Percentiles rank a stretch among this genome's conserved stretches.
These are phyloP conservation scores for Thaumetopoea pityocampa DNA, from an alignment of 1,140 invertebrate genomes.

Conservation along the genomic window DNA sequence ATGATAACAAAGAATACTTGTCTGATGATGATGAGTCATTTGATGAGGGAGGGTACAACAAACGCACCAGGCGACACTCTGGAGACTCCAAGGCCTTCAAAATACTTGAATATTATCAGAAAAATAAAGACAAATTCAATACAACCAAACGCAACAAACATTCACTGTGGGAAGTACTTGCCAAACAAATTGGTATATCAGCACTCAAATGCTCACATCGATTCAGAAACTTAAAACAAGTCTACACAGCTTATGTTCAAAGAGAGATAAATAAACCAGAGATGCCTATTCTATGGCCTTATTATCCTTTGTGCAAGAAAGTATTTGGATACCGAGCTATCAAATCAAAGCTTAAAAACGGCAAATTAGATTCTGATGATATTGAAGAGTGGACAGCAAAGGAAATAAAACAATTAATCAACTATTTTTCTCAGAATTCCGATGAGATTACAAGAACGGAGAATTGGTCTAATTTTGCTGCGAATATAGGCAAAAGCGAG, in stretches of 20 bases:
- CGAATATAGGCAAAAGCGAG: constrained; percentile 35
- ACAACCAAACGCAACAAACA: constrained; percentile 44
- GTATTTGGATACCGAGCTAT: constrained; percentile 60
- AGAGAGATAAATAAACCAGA: constrained; percentile 61
- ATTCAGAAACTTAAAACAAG: constrained; percentile 61
- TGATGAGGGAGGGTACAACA: constrained; percentile 46
- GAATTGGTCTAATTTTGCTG: constrained; percentile 38
- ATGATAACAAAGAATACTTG: constrained; percentile 29
- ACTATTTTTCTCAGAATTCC: constrained; percentile 41
- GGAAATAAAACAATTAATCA: constrained; percentile 54
- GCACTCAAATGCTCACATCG: constrained; percentile 53
- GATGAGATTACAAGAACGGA: constrained; percentile 30
- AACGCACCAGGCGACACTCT: constrained; percentile 35
- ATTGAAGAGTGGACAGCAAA: constrained; percentile 53
- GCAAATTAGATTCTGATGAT: constrained; percentile 42
- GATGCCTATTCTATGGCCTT: constrained; percentile 63
- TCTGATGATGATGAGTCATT: constrained; percentile 46
- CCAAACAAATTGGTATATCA: constrained; percentile 44
- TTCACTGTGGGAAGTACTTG: constrained; percentile 46
- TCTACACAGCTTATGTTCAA: constrained; percentile 54
- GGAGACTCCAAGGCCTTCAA: constrained; percentile 54
- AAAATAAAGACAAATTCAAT: constrained; percentile 59
- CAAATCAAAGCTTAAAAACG: constrained; percentile 53
- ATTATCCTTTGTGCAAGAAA: constrained; percentile 62
- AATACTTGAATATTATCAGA: constrained; percentile 60